These are phyloP conservation scores for Orchesella cincta DNA, from an alignment of 1,140 invertebrate genomes.

Conservation along the genomic window DNA sequence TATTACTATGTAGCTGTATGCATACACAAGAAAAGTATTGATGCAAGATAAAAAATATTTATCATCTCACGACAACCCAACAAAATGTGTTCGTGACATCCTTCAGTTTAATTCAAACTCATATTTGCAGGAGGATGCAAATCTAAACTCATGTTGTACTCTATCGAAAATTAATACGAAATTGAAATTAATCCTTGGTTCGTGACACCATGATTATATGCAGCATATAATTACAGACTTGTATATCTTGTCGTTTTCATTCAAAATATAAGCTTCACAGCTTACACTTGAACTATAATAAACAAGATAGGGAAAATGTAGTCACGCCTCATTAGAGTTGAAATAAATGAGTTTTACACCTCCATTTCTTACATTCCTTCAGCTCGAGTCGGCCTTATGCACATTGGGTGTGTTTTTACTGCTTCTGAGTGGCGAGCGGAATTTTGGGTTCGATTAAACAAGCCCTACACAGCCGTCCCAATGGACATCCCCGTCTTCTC, in stretches of 20 bases:
- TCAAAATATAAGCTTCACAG: too few relatives aligned
- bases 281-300: too few relatives aligned
- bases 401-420: slow-evolving; percentile 99
- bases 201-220: slow-evolving; percentile 13
- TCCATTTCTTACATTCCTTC: slow-evolving; percentile 22
- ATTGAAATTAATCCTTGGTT: slow-evolving; percentile 19
- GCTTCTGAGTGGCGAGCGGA: slow-evolving; percentile 93
- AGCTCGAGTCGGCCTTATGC: slow-evolving; percentile 97
- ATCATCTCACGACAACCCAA: slow-evolving; percentile 23
- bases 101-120: background rate
- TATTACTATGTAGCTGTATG: too few relatives aligned
- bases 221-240: background rate
- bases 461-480: slow-evolving; percentile 94
- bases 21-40: too few relatives aligned
- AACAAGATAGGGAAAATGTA: background rate
- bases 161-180: background rate
- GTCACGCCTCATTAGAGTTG: background rate
- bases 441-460: slow-evolving; percentile 99
- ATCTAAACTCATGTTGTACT: too few relatives aligned
- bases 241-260: too few relatives aligned
- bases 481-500: slow-evolving; percentile 98
- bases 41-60: background rate
- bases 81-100: slow-evolving; percentile 7
- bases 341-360: background rate
- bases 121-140: too few relatives aligned